Percentiles rank a stretch among this genome's conserved stretches.
Evolutionary conservation across 2,797 vertebrate species (phyloP).

Genomic region (Enteromius mattozi): DNA sequence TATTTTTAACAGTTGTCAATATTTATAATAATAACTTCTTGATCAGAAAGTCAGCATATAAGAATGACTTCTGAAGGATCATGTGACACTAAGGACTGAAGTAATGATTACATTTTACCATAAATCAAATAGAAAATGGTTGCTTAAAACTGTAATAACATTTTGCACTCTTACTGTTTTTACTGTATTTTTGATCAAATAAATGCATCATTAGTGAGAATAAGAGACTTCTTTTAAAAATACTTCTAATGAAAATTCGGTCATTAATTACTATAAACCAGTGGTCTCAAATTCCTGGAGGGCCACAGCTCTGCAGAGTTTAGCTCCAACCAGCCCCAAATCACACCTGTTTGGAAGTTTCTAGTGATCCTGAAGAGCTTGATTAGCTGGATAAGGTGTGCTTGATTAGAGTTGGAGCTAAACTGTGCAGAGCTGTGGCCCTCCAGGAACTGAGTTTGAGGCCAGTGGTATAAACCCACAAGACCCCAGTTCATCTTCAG

Average conservation of each 20-base stretch:
- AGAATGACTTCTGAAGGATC: not conserved
- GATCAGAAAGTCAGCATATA: not conserved
- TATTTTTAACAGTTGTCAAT: not conserved
- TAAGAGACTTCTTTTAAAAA: not conserved
- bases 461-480: too few species aligned
- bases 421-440: not conserved
- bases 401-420: not conserved
- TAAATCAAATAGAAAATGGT: not conserved
- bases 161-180: not conserved
- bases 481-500: too few species aligned
- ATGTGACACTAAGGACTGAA: not conserved
- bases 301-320: too few species aligned
- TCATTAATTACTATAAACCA: too few species aligned
- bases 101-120: not conserved
- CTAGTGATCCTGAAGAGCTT: too few species aligned
- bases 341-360: too few species aligned
- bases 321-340: too few species aligned
- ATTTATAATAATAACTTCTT: not conserved
- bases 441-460: not conserved
- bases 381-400: too few species aligned
- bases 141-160: not conserved
- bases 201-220: not conserved
- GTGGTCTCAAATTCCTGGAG: too few species aligned
- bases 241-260: too few species aligned
- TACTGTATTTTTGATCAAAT: not conserved